Percentiles rank a stretch among this genome's conserved stretches.
phyloP scores from a whole-genome alignment of 2,888 invertebrate genomes.

The Napeogenes sylphis region DNA sequence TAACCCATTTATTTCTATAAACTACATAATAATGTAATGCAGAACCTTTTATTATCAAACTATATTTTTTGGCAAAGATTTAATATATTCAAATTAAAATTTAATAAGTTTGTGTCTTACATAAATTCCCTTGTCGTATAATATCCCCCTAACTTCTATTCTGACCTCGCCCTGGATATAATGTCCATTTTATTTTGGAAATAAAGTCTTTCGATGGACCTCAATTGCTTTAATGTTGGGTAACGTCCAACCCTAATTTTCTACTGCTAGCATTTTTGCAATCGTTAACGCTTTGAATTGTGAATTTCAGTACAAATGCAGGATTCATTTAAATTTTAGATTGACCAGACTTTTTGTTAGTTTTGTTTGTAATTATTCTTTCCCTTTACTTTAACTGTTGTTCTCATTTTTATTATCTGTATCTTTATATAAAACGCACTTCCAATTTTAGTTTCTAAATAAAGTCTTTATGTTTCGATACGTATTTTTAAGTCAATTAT shows the following conservation, averaged over 20 bases:
- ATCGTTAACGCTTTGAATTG: background rate
- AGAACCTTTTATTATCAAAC: too few species aligned
- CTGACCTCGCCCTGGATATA: background rate
- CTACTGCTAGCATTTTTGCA: constrained; percentile 3
- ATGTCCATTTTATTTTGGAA: background rate
- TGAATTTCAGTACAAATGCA: background rate
- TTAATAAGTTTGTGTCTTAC: background rate
- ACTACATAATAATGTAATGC: background rate
- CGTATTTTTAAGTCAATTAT: too few species aligned
- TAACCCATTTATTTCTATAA: background rate
- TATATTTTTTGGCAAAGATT: too few species aligned
- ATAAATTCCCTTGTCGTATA: background rate
- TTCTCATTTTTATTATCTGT: too few species aligned
- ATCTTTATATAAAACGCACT: too few species aligned
- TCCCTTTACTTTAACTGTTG: too few species aligned
- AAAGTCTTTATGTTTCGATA: too few species aligned
- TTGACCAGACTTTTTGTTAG: background rate
- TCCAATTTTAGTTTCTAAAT: too few species aligned
- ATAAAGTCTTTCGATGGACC: constrained; percentile 4
- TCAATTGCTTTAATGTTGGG: constrained; percentile 1
- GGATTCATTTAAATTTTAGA: constrained; percentile 1
- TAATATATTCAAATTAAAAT: too few species aligned
- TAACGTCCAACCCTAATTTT: constrained; percentile 5
- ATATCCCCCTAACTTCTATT: background rate
- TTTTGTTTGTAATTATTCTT: background rate